Evolutionary conservation across 2,888 invertebrate genomes (phyloP).

Genomic region (Anagyrus pseudococci): DNA sequence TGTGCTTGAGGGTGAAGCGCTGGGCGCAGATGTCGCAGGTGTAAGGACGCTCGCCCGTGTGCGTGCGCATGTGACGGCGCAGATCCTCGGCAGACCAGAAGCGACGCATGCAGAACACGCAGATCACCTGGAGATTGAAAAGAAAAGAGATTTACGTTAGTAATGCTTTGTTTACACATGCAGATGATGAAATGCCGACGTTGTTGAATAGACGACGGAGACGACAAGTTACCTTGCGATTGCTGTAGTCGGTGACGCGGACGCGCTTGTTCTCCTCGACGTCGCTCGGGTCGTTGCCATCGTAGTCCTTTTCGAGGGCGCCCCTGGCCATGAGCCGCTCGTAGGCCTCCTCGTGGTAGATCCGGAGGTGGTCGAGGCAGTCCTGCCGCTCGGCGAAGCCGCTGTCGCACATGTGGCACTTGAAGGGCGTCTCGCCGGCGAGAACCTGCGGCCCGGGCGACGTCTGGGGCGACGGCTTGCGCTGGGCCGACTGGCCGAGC

Average conservation of each 20-base stretch:
- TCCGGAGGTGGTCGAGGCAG: constrained; percentile 82
- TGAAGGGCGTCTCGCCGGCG: constrained; percentile 77
- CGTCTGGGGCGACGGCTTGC: constrained; percentile 52
- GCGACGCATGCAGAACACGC: constrained; percentile 90
- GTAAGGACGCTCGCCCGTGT: constrained; percentile 91
- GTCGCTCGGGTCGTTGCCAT: constrained; percentile 65
- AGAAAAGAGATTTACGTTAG: background rate
- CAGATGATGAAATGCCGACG: background rate
- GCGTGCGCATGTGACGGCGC: constrained; percentile 91
- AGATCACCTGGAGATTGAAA: constrained; percentile 69
- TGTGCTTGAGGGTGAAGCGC: constrained; percentile 91
- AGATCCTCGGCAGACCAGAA: constrained; percentile 96
- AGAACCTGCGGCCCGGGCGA: constrained; percentile 51
- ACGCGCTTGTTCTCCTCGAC: constrained; percentile 74
- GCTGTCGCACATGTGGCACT: constrained; percentile 88
- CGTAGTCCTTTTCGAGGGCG: constrained; percentile 71
- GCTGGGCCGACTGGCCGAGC: no score
- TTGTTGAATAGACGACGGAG: background rate
- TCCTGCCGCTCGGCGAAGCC: constrained; percentile 82
- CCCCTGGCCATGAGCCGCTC: constrained; percentile 83
- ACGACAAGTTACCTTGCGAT: constrained; percentile 73
- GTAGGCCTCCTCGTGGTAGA: constrained; percentile 79
- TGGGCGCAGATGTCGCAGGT: constrained; percentile 89
- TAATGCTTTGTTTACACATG: no score
- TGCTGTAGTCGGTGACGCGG: constrained; percentile 86